Conservation (phyloP, 2,888 invertebrate genomes). For the Phyllotreta striolata region DNA sequence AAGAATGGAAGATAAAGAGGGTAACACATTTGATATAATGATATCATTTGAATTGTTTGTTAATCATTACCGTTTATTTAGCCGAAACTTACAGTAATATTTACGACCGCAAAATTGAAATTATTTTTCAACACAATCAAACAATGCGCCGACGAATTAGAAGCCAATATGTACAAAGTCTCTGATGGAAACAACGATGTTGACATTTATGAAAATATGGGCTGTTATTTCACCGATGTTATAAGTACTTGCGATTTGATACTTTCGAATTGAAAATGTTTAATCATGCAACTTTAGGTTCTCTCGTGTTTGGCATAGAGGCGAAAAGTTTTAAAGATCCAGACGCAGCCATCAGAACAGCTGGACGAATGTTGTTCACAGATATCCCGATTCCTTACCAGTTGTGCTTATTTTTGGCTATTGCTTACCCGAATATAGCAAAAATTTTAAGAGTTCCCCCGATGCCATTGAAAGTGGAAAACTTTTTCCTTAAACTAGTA, state of each 20-base stretch:
- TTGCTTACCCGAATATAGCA: constrained; percentile 41
- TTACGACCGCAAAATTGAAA: constrained; percentile 8
- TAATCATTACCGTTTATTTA: constrained; percentile 1
- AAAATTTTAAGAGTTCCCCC: constrained; percentile 34
- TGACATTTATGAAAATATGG: constrained; percentile 1
- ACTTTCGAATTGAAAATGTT: constrained; percentile 1
- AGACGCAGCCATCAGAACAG: constrained; percentile 54
- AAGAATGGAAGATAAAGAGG: too few species aligned
- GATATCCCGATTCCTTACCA: constrained; percentile 33
- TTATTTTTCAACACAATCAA: background rate
- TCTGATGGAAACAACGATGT: background rate
- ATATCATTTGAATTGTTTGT: background rate
- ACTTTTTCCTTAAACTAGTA: constrained; percentile 51
- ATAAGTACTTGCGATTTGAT: constrained; percentile 5
- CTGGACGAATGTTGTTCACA: constrained; percentile 51
- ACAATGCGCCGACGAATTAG: background rate
- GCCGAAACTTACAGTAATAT: background rate
- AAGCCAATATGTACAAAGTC: background rate
- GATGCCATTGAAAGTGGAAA: constrained; percentile 43
- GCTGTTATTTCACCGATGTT: constrained; percentile 7
- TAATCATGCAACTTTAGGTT: constrained; percentile 27
- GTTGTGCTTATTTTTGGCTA: constrained; percentile 34
- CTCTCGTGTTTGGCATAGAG: constrained; percentile 67
- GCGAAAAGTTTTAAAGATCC: constrained; percentile 64
- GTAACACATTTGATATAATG: background rate